Percentiles rank a stretch among this genome's conserved stretches.
phyloP scores from a whole-genome alignment of 2,797 vertebrate species.

The Thunnus albacares region DNA sequence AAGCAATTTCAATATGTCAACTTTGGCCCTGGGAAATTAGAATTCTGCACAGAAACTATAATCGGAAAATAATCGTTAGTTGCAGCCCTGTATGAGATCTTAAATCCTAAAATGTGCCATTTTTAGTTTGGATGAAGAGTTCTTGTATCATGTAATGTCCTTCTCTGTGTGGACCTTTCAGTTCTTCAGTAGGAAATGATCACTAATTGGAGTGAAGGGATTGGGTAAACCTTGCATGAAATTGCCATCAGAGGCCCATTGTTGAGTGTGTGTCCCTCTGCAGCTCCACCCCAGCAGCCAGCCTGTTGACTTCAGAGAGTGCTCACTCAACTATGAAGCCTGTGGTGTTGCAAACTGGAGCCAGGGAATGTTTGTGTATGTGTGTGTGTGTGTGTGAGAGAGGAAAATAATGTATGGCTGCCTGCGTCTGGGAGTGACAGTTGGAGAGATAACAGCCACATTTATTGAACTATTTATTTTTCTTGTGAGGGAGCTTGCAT shows the following conservation, averaged over 20 bases:
- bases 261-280: constrained; percentile 62
- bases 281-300: constrained; percentile 43
- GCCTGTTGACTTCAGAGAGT: constrained; percentile 69
- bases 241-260: constrained; percentile 81
- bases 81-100: not conserved
- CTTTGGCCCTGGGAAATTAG: not conserved
- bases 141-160: constrained; percentile 25
- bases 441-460: constrained; percentile 51
- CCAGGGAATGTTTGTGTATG: constrained; percentile 14
- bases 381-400: constrained; percentile 1
- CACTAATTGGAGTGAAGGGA: constrained; percentile 80
- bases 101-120: not conserved
- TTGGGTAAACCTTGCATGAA: constrained; percentile 85
- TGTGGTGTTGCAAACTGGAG: constrained; percentile 36
- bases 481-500: constrained; percentile 14
- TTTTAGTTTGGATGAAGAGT: not conserved
- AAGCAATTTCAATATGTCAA: too few species aligned
- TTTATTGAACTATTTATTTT: constrained; percentile 56
- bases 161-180: constrained; percentile 4
- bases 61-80: not conserved
- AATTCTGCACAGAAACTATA: not conserved
- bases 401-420: constrained; percentile 51
- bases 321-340: constrained; percentile 63
- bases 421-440: constrained; percentile 54
- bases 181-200: constrained; percentile 49